Evolutionary conservation across 2,797 vertebrate species (phyloP).

Genomic region (Eremophila alpestris): DNA sequence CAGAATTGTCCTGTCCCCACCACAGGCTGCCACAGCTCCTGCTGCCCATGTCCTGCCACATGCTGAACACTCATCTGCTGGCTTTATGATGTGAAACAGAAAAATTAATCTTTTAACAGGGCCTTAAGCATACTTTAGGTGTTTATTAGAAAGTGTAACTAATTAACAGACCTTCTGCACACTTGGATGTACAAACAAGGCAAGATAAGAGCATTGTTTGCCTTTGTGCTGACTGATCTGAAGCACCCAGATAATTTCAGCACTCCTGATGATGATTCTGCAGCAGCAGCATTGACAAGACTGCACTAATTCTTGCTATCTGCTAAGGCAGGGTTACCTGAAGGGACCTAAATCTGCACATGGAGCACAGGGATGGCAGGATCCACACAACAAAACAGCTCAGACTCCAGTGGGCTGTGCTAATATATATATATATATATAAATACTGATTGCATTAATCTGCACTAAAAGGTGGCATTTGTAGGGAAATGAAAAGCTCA

Average conservation of each 20-base stretch:
- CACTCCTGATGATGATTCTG: background rate
- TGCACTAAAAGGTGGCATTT: background rate
- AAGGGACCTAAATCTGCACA: background rate
- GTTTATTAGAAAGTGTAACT: conserved; percentile 38
- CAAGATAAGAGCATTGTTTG: conserved; percentile 19
- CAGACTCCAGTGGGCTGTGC: background rate
- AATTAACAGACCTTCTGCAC: background rate
- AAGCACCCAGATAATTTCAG: conserved; percentile 14
- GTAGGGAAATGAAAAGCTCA: background rate
- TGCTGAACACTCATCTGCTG: background rate
- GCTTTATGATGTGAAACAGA: background rate
- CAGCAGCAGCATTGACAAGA: background rate
- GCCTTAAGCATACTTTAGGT: background rate
- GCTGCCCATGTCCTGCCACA: background rate
- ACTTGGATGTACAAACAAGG: background rate
- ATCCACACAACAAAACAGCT: background rate
- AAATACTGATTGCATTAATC: background rate
- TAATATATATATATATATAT: background rate
- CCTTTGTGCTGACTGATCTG: conserved; percentile 2
- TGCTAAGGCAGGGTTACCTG: background rate
- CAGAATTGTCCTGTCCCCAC: background rate
- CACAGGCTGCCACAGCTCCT: background rate
- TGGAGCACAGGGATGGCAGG: background rate
- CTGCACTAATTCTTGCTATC: background rate
- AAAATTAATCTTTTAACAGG: background rate